Conservation (phyloP, 2,888 invertebrate genomes). For the Cheilosia grossa region DNA sequence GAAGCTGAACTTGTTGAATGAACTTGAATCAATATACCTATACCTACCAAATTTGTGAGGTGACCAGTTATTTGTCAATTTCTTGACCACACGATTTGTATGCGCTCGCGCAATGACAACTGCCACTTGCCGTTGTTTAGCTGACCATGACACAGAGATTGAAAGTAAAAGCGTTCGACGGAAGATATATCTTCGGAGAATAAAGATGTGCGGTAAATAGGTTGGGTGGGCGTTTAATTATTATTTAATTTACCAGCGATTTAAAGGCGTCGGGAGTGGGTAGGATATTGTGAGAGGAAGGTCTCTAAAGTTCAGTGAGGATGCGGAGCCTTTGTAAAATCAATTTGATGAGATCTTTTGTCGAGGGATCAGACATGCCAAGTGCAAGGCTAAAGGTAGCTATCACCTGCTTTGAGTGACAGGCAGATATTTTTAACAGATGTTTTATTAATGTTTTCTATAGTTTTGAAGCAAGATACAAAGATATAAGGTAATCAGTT, state of each 20-base stretch:
- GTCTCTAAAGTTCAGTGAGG: constrained; percentile 1
- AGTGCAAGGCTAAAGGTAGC: constrained; percentile 5
- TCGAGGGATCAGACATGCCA: neutral
- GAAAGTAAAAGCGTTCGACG: constrained; percentile 28
- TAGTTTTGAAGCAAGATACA: no score
- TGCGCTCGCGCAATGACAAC: constrained; percentile 64
- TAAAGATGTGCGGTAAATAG: constrained; percentile 19
- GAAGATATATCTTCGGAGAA: constrained; percentile 22
- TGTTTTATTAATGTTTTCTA: no score
- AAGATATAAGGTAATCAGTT: no score
- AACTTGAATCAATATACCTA: constrained; percentile 45
- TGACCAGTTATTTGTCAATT: constrained; percentile 45
- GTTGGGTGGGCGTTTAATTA: constrained; percentile 40
- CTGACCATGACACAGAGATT: constrained; percentile 60
- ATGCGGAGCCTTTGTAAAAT: neutral
- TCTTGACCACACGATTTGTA: constrained; percentile 64
- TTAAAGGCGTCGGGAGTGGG: constrained; percentile 35
- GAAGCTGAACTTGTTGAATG: constrained; percentile 41
- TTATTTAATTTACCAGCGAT: neutral
- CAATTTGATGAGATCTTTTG: neutral
- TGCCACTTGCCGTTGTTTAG: constrained; percentile 28
- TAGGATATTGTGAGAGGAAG: constrained; percentile 36
- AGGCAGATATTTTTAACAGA: no score
- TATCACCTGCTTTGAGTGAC: neutral
- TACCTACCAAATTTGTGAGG: constrained; percentile 12